Evolutionary conservation across 2,797 vertebrate species (phyloP), one percentile per base, ranked within the genome.

Genomic region (Heteromormyrus szaboi): DNA sequence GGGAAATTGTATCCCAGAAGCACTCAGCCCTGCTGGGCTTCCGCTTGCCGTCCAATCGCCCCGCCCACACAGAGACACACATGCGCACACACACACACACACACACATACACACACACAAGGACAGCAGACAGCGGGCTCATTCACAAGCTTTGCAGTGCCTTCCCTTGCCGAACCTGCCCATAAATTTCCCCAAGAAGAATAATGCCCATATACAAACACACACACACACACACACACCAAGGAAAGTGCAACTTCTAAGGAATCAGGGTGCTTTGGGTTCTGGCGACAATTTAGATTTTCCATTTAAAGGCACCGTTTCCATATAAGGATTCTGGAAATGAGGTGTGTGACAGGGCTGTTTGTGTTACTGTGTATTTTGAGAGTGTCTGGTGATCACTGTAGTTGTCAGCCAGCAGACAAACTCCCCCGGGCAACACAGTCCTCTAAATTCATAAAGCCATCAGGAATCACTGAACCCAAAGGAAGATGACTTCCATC

Each of bases 381-480:
- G 87, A 44, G 19, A 76, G 22, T 54, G 19, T n/a, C 53, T 85
- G 76, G 85, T 54, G 51, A 86, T 25, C 9, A 54, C 14, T 86
- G 84, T 3, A 2, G 37, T 4, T 54, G 48, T 5, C 84, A 25
- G 50, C 29, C 4, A 6, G 50, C 87, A 89, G 76, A 81, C 87
- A 72, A 48, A 22, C n/a, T 48, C 44, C 51, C 83, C 65, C 33
- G 44, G 19, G 85, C 88, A 54, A 29, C 37, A 56, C 65, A 88
- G 62, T 88, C 90, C 88, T 92, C 92, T 92, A 91, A 88, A 93
- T 92, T 91, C 92, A 87, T 90, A 88, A 90, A 93, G 91, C 92
- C 92, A 92, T 90, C 91, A 89, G 90, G 92, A 46, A n/a, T 89
- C 89, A 86, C 91, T 91, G 89, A 88, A 90, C 19, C 8, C 14